Conservation (phyloP, 2,888 invertebrate genomes). For the Calameuta pallipes region DNA sequence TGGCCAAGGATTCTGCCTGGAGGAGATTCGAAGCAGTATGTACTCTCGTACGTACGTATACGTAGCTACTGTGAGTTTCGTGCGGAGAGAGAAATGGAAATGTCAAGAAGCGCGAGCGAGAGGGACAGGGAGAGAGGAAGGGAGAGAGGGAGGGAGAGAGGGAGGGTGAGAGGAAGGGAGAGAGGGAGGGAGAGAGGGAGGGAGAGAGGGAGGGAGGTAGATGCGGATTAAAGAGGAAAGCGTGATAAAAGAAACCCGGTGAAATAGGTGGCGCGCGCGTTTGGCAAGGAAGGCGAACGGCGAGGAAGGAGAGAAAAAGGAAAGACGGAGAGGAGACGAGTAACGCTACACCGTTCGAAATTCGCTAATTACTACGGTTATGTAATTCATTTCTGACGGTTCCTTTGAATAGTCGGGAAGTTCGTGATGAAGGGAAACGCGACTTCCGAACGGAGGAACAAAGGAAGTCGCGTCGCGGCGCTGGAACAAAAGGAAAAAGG, state of each 20-base stretch:
- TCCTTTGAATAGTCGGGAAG: neutral
- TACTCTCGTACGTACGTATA: slow-evolving; percentile 4
- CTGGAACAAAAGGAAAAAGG: neutral
- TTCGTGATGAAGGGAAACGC: neutral
- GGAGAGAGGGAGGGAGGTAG: slow-evolving; percentile 9
- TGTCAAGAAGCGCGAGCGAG: slow-evolving; percentile 13
- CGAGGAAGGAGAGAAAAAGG: neutral
- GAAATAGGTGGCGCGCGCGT: neutral
- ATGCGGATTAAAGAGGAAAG: slow-evolving; percentile 2
- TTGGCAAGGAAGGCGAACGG: neutral
- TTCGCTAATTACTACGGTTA: slow-evolving; percentile 21
- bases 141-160: slow-evolving; percentile 5
- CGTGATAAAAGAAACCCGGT: neutral
- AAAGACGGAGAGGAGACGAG: neutral
- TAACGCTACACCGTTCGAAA: slow-evolving; percentile 9
- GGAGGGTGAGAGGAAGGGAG: slow-evolving; percentile 3
- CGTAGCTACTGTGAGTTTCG: neutral
- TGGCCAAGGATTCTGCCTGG: slow-evolving; percentile 6
- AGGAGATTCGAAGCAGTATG: neutral
- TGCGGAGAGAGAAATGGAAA: slow-evolving; percentile 13
- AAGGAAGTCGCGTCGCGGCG: no score
- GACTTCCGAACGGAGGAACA: neutral
- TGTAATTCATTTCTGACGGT: slow-evolving; percentile 16
- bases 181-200: neutral
- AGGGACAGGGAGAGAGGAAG: slow-evolving; percentile 3